Evolutionary conservation across 2,888 invertebrate genomes (phyloP).

Genomic region (Mimas tiliae): DNA sequence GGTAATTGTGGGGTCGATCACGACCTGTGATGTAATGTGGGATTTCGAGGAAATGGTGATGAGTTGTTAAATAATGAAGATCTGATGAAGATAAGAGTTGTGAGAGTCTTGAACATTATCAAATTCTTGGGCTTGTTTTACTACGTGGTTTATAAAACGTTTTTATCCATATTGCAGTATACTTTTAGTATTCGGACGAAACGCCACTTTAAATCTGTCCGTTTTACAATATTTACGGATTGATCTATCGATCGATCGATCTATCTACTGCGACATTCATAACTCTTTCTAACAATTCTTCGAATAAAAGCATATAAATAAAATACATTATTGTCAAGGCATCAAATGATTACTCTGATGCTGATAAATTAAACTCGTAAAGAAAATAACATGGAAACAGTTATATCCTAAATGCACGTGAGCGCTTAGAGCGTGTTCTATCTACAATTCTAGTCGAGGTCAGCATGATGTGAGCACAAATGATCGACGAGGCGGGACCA

Average conservation of each 20-base stretch:
- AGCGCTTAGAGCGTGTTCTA: neutral
- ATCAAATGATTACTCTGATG: too few relatives aligned
- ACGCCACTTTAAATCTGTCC: too few relatives aligned
- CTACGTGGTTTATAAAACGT: neutral
- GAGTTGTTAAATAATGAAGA: neutral
- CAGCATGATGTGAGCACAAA: neutral
- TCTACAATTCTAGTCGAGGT: neutral
- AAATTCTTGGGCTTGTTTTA: neutral
- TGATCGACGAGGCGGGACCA: neutral
- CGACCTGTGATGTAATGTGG: slow-evolving; percentile 9
- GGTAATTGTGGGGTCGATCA: slow-evolving; percentile 44
- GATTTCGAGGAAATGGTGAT: neutral
- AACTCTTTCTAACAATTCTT: too few relatives aligned
- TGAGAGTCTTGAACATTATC: neutral
- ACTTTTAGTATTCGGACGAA: too few relatives aligned
- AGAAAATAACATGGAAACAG: neutral
- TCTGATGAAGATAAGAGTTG: neutral
- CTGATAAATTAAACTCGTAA: too few relatives aligned
- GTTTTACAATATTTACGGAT: too few relatives aligned
- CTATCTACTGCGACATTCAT: too few relatives aligned
- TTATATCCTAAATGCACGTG: neutral
- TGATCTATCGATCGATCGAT: too few relatives aligned
- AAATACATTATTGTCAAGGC: too few relatives aligned
- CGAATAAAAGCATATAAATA: too few relatives aligned
- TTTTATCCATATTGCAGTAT: too few relatives aligned